Conservation (phyloP, 1,140 invertebrate species). For the Macrostomum lignano region DNA sequence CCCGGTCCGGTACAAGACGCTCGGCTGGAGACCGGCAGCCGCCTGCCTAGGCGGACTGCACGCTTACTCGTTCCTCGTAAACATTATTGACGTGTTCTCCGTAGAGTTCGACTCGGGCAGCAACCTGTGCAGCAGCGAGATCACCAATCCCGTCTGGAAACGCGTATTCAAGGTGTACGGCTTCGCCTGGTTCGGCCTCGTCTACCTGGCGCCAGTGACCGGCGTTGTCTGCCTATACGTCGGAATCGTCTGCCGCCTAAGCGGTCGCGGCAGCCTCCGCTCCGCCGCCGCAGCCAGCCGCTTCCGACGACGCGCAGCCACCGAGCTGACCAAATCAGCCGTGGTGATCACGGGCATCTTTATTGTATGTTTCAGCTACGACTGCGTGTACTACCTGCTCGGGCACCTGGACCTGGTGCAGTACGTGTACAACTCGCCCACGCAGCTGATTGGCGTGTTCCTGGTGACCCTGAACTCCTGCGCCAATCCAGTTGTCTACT, state of each 20-base stretch:
- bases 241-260: neutral
- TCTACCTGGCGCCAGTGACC: neutral
- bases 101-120: neutral
- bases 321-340: neutral
- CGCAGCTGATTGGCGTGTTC: conserved; percentile 1
- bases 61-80: neutral
- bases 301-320: neutral
- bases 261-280: neutral
- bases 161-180: neutral
- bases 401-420: neutral
- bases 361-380: neutral
- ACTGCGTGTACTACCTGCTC: neutral
- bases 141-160: neutral
- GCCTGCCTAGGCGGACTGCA: neutral
- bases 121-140: neutral
- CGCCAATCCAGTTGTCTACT: neutral
- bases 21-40: neutral
- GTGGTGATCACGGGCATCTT: neutral
- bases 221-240: neutral
- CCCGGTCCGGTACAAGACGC: neutral
- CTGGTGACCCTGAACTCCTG: neutral
- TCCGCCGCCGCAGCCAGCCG: neutral
- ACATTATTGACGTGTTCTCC: neutral
- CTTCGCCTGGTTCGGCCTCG: neutral
- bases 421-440: neutral